Conservation (phyloP, 1,140 invertebrate species). For the Drosophila rufa region DNA sequence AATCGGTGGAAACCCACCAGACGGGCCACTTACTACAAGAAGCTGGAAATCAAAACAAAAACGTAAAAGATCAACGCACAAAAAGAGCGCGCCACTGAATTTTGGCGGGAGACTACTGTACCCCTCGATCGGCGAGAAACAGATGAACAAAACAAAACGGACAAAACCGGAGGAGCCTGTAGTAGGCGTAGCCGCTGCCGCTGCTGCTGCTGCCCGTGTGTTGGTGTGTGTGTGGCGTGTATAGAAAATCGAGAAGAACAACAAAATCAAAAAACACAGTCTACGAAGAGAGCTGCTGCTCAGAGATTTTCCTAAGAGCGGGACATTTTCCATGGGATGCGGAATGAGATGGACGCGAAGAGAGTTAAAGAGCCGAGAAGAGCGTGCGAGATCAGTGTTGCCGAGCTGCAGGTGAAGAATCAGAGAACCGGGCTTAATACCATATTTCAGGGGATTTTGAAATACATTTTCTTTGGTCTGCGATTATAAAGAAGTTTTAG, state of each 20-base stretch:
- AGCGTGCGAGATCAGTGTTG: constrained; percentile 61
- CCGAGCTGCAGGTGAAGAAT: constrained; percentile 56
- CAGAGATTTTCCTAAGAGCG: constrained; percentile 36
- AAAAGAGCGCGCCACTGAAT: constrained; percentile 71
- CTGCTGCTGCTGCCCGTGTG: background rate
- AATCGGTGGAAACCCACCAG: constrained; percentile 52
- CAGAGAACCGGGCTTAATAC: background rate
- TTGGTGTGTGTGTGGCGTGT: constrained; percentile 19
- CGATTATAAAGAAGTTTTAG: background rate
- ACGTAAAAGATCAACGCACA: constrained; percentile 84
- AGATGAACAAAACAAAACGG: constrained; percentile 78
- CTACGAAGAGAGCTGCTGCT: constrained; percentile 8
- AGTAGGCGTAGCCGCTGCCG: constrained; percentile 27
- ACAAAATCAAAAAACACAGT: constrained; percentile 57
- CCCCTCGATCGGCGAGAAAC: constrained; percentile 64
- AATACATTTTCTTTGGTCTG: constrained; percentile 23
- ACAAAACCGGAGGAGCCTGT: constrained; percentile 63
- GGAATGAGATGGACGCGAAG: constrained; percentile 7
- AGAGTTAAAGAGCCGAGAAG: constrained; percentile 24
- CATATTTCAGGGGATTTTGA: constrained; percentile 48
- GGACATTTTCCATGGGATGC: background rate
- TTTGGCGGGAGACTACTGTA: constrained; percentile 84
- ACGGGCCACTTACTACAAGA: constrained; percentile 64
- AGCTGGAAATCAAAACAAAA: constrained; percentile 84
- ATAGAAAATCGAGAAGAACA: constrained; percentile 63